Evolutionary conservation across 2,888 invertebrate genomes (phyloP).

Genomic region (Dendrolimus pini): DNA sequence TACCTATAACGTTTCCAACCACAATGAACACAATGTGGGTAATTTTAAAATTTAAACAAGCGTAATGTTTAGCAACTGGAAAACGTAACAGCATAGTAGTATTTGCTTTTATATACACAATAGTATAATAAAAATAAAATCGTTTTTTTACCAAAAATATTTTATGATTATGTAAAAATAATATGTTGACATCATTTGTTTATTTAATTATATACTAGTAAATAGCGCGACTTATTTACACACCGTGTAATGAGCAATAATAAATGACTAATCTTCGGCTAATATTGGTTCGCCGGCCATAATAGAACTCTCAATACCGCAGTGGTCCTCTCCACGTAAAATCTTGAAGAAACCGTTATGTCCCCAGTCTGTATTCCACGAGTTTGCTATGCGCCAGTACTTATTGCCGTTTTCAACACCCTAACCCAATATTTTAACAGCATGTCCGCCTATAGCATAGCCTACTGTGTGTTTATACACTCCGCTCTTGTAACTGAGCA

Average conservation of each 20-base stretch:
- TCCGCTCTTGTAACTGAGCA: slow-evolving; percentile 89
- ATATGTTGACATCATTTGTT: too few relatives aligned
- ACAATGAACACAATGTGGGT: too few relatives aligned
- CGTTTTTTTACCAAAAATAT: too few relatives aligned
- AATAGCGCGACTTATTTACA: not conserved
- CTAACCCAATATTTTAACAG: slow-evolving; percentile 93
- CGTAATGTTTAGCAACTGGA: too few relatives aligned
- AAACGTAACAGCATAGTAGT: too few relatives aligned
- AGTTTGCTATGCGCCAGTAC: slow-evolving; percentile 95
- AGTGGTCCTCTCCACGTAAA: slow-evolving; percentile 85
- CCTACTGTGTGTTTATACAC: slow-evolving; percentile 82
- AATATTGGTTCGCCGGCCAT: slow-evolving; percentile 80
- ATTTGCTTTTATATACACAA: too few relatives aligned
- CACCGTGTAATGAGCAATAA: not conserved
- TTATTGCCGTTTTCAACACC: slow-evolving; percentile 85
- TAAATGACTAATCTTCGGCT: slow-evolving; percentile 4
- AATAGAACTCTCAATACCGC: slow-evolving; percentile 84
- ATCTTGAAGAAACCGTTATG: slow-evolving; percentile 93
- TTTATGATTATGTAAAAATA: too few relatives aligned
- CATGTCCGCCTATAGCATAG: slow-evolving; percentile 87
- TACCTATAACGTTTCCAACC: too few relatives aligned
- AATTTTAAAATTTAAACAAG: not conserved
- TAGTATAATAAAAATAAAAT: too few relatives aligned
- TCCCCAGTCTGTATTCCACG: slow-evolving; percentile 97
- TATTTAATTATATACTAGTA: too few relatives aligned